These are phyloP conservation scores for Acronicta leporina DNA, from an alignment of 2,888 invertebrate genomes.

Conservation along the genomic window DNA sequence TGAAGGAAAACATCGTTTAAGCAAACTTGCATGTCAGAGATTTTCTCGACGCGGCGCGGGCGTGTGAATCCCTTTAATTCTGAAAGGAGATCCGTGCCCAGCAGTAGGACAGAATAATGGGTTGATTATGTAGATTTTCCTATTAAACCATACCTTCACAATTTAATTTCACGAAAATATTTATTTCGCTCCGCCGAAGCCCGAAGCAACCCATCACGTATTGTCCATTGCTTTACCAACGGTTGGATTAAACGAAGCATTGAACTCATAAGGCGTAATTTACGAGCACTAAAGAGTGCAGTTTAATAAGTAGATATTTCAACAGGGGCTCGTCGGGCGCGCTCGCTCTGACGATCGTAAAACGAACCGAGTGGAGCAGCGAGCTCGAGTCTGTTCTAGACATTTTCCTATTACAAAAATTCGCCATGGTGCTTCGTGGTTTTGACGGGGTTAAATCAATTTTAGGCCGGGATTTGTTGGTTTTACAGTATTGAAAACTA, in stretches of 20 bases:
- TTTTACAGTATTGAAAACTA: not conserved
- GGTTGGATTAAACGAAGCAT: constrained; percentile 73
- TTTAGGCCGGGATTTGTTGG: constrained; percentile 4
- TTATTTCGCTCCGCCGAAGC: constrained; percentile 9
- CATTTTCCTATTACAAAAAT: constrained; percentile 56
- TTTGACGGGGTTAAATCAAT: constrained; percentile 37
- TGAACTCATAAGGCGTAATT: constrained; percentile 80
- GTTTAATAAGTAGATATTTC: constrained; percentile 79
- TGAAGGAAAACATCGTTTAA: too few species aligned
- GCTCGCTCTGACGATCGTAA: constrained; percentile 65
- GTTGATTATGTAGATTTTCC: too few species aligned
- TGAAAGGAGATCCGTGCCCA: too few species aligned
- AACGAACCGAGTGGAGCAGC: constrained; percentile 51
- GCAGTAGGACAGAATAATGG: too few species aligned
- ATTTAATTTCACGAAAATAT: not conserved
- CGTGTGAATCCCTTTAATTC: too few species aligned
- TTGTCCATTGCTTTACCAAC: constrained; percentile 59
- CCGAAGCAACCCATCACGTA: constrained; percentile 51
- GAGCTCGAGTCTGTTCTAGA: constrained; percentile 49
- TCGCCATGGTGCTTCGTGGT: constrained; percentile 44
- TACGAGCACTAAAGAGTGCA: constrained; percentile 79
- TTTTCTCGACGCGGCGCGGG: too few species aligned
- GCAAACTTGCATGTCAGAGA: too few species aligned
- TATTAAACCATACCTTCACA: not conserved
- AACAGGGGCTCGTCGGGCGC: constrained; percentile 64